Evolutionary conservation across 1,140 invertebrate genomes (phyloP), one percentile per base, ranked within the genome.

Genomic region (Acromyrmex echinatior): DNA sequence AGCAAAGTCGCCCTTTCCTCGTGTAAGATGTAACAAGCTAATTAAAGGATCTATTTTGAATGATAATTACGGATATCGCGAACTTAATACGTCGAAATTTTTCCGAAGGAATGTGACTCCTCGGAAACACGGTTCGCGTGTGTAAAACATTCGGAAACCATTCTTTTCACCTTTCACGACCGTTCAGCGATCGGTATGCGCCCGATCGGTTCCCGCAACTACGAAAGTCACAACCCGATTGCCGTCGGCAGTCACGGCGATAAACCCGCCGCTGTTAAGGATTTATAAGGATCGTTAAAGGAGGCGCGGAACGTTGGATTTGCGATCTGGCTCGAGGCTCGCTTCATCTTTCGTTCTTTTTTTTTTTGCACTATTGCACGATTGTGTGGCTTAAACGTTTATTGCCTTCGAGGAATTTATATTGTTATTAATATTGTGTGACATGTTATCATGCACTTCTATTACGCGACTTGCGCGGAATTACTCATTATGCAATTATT

Each of bases 271-370:
- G 56, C 70, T 84, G 70, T 84, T 76, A 84, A 84, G 80, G 80
- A 84, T 84, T 84, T 84, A 84, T 84, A 84, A 84, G 70, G 70
- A 84, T 63, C 80, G 70, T 84, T 76, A 84, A 84, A 84, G 63
- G 70, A 74, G 80, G 56, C 68, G 80, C 80, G 68, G 80, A 74
- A 74, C 68, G 80, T 84, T 84, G 56, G 39, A 84, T 84, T 74
- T 74, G 80, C 39, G 80, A 84, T 84, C 70, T 63, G 56, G 56
- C 80, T 70, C n/a, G 80, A 62, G 80, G 80, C 66, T 71, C 79
- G 35, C 79, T 21, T 74, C 68, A 35, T 82, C 70, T 74, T 62
- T 84, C 12, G 39, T 81, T 80, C 6, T 18, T 74, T 56, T 73
- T 56, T 31, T 65, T 65, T 65, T 49, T 71, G 80, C 35, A 18